Evolutionary conservation across 2,888 invertebrate species (phyloP), one percentile per base, ranked within the genome.

Genomic region (Girardia tigrina): DNA sequence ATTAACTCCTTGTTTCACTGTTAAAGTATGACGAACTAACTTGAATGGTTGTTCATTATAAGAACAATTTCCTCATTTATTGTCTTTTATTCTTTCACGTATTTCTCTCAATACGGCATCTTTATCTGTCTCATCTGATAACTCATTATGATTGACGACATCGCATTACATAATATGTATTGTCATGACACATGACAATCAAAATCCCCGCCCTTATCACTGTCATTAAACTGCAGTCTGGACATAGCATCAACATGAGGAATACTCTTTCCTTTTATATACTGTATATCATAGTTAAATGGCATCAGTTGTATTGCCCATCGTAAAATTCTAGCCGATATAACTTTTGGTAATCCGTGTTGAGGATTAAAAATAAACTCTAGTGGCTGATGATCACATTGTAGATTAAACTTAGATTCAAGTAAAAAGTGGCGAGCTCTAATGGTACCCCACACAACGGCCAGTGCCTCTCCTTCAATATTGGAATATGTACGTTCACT

Each of bases 191-290:
- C n/a, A n/a, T n/a, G n/a, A n/a, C n/a, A n/a, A n/a, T n/a, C n/a
- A n/a, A n/a, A n/a, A n/a, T n/a, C n/a, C n/a, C n/a, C n/a, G n/a
- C n/a, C n/a, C n/a, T n/a, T n/a, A n/a, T 72, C 72, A 20, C 36
- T 8, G 28, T 72, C 20, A 28, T n/a, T 23, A 20, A 72, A 72
- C 8, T 72, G 20, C 36, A 72, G 36, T n/a, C 72, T 28, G 29
- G 75, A 75, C 28, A 75, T 28, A 16, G 75, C 75, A 75, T 75
- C 75, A 28, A 75, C 76, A 75, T 75, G 76, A 74, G 75, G 76
- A 1, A 76, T 27, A 75, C n/a, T 20, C 8, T 28, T 70, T 26
- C 74, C 74, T 28, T 20, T 74, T 26, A 74, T 74, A 28, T 74
- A 74, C 74, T 75, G 26, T 2, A 73, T 74, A 28, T 74, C 74